phyloP scores from a whole-genome alignment of 2,113 vertebrate genomes.

The Blennius ocellaris region DNA sequence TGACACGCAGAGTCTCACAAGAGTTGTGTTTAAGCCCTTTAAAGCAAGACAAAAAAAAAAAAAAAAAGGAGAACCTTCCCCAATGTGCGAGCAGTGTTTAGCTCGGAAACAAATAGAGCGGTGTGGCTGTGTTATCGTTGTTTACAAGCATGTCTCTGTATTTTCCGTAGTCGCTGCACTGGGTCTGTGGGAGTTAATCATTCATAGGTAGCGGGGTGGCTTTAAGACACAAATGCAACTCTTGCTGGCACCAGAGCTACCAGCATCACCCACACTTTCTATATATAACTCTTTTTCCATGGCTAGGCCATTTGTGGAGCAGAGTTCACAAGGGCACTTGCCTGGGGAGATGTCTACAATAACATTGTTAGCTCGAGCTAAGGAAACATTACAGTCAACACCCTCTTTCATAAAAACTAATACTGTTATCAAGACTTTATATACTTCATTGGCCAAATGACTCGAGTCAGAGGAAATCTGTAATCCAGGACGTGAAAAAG shows the following conservation, averaged over 20 bases:
- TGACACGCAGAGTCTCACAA: constrained; percentile 68
- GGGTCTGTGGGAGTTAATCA: constrained; percentile 75
- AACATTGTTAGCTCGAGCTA: constrained; percentile 61
- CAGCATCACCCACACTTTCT: constrained; percentile 81
- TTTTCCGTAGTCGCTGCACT: constrained; percentile 55
- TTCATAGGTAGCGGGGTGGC: constrained; percentile 72
- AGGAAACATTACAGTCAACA: constrained; percentile 53
- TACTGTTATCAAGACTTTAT: constrained; percentile 32
- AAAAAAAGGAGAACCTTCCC: constrained; percentile 21
- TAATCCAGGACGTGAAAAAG: neutral
- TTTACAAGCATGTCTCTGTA: constrained; percentile 58
- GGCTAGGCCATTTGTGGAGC: constrained; percentile 75
- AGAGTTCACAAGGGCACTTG: constrained; percentile 76
- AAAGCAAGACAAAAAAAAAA: constrained; percentile 25
- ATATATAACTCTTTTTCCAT: constrained; percentile 85
- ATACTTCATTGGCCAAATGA: constrained; percentile 13
- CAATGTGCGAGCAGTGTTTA: constrained; percentile 50
- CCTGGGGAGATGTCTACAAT: constrained; percentile 70
- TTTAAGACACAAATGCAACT: constrained; percentile 79
- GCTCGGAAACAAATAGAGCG: constrained; percentile 62
- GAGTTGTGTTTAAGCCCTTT: constrained; percentile 58
- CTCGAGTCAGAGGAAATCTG: constrained; percentile 2
- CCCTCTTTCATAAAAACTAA: constrained; percentile 52
- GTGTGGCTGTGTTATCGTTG: constrained; percentile 45
- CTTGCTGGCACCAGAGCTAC: constrained; percentile 73